Evolutionary conservation across 2,888 invertebrate species (phyloP).

Genomic region (Lagria hirta): DNA sequence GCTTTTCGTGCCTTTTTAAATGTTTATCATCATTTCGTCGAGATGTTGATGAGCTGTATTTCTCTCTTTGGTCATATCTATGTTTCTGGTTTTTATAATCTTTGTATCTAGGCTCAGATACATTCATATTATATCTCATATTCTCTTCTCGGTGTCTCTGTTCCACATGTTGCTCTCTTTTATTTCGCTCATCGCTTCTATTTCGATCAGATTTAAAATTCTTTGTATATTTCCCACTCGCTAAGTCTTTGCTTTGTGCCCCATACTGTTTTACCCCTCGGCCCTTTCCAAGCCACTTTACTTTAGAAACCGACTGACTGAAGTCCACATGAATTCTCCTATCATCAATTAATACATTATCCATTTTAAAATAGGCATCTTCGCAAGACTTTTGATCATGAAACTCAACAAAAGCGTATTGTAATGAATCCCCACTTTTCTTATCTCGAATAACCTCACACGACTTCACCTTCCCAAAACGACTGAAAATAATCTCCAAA

Average conservation of each 20-base stretch:
- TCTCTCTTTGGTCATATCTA: conserved; percentile 8
- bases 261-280: conserved; percentile 68
- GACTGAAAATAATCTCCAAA: conserved; percentile 94
- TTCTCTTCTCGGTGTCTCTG: conserved; percentile 1
- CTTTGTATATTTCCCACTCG: conserved; percentile 42
- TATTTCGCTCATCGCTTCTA: conserved; percentile 1
- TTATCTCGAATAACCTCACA: conserved; percentile 97
- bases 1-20: conserved; percentile 1
- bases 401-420: conserved; percentile 99
- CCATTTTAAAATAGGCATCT: conserved; percentile 99
- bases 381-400: conserved; percentile 90
- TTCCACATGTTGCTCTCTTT: neutral
- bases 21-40: conserved; percentile 1
- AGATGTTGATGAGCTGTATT: conserved; percentile 6
- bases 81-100: neutral
- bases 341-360: conserved; percentile 98
- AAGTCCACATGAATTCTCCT: conserved; percentile 99
- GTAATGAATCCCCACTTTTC: conserved; percentile 89
- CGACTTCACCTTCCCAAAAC: conserved; percentile 90
- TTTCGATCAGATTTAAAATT: conserved; percentile 12
- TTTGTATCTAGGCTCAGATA: no score
- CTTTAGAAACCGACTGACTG: conserved; percentile 96
- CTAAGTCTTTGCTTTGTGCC: conserved; percentile 47
- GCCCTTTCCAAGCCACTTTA: conserved; percentile 88
- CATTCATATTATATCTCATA: conserved; percentile 1